Percentiles rank a stretch among this genome's conserved stretches.
phyloP scores from a whole-genome alignment of 2,797 vertebrate species.

The Mormyrus hasselquistii region DNA sequence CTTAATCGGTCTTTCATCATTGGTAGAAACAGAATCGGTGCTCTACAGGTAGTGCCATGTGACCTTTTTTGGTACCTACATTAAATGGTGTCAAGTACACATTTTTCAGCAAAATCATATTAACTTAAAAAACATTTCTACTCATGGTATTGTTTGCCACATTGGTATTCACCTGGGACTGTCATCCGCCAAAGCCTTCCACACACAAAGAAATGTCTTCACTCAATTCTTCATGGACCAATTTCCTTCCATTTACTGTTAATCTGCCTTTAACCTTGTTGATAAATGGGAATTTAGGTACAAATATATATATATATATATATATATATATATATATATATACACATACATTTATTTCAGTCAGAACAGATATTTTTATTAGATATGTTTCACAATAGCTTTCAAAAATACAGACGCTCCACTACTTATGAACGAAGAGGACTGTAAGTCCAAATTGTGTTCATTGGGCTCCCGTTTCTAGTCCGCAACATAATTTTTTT shows the following conservation, averaged over 20 bases:
- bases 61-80: background rate
- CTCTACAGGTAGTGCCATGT: background rate
- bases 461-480: too few relatives aligned
- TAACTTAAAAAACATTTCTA: background rate
- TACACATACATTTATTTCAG: background rate
- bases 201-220: background rate
- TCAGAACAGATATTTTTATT: background rate
- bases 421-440: too few relatives aligned
- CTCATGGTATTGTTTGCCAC: background rate
- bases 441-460: too few relatives aligned
- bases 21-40: background rate
- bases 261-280: background rate
- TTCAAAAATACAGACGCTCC: background rate
- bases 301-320: background rate
- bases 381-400: background rate
- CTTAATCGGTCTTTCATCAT: background rate
- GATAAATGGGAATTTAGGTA: background rate
- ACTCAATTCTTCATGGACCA: background rate
- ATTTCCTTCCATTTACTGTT: background rate
- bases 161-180: background rate
- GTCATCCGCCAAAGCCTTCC: background rate
- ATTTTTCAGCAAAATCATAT: background rate
- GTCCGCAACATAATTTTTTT: too few relatives aligned
- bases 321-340: too few relatives aligned
- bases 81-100: background rate